Evolutionary conservation across 1,140 invertebrate species (phyloP).

Genomic region (Steinernema khuongi): DNA sequence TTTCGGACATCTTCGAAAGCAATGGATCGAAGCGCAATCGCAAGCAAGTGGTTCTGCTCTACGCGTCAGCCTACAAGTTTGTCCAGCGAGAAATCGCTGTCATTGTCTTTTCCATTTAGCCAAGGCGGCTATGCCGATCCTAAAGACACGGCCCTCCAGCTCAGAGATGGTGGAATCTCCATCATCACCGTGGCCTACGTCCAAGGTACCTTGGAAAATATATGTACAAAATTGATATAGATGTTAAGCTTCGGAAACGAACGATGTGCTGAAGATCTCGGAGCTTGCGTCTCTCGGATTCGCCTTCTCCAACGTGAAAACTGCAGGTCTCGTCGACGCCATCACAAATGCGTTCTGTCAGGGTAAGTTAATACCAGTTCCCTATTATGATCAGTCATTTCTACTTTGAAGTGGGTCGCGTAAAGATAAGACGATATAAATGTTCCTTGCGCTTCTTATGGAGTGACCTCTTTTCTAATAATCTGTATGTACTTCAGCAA

Average conservation of each 20-base stretch:
- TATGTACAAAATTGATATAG: not conserved
- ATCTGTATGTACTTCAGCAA: not conserved
- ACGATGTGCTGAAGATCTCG: not conserved
- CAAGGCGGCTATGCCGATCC: not conserved
- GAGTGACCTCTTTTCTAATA: not conserved
- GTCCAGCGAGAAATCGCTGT: no score
- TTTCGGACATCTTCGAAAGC: not conserved
- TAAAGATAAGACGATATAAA: no score
- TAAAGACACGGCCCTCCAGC: not conserved
- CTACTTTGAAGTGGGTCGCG: no score
- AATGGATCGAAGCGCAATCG: not conserved
- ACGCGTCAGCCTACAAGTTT: not conserved
- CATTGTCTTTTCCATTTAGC: no score
- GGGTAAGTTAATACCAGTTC: no score
- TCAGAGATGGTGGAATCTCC: not conserved
- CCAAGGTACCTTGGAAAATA: not conserved
- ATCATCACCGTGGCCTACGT: slow-evolving; percentile 5
- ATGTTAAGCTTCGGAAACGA: not conserved
- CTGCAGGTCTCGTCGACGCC: not conserved
- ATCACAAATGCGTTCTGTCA: not conserved
- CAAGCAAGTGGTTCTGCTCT: not conserved
- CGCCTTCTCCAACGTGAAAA: not conserved
- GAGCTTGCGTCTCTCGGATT: not conserved
- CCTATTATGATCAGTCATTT: no score
- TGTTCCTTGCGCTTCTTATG: no score